phyloP scores from a whole-genome alignment of 2,113 vertebrate species.

The Aleadryas rufinucha region DNA sequence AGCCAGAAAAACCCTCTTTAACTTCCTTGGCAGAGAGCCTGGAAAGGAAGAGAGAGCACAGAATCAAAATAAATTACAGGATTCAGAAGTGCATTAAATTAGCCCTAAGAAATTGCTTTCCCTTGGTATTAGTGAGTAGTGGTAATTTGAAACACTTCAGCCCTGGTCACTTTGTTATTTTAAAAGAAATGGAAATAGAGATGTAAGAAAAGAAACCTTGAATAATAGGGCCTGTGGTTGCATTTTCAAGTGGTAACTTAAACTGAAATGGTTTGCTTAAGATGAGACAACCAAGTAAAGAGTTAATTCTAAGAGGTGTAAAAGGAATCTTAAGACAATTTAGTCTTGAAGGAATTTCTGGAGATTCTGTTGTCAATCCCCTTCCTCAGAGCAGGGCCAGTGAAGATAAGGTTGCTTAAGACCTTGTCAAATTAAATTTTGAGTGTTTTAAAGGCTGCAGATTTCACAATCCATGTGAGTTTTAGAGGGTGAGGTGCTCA shows the following conservation, averaged over 20 bases:
- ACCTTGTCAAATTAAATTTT: neutral
- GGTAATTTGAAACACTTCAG: conserved; percentile 27
- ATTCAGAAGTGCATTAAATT: conserved; percentile 57
- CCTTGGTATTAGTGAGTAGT: conserved; percentile 16
- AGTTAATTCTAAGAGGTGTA: neutral
- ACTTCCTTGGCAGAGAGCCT: conserved; percentile 41
- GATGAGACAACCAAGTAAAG: neutral
- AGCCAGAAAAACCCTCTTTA: conserved; percentile 18
- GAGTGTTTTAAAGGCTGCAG: neutral
- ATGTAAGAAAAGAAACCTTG: neutral
- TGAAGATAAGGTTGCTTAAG: neutral
- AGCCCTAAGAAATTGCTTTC: conserved; percentile 49
- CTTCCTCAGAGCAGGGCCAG: neutral
- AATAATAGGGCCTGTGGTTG: neutral
- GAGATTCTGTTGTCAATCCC: neutral
- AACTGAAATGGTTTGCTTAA: neutral
- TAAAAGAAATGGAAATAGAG: neutral
- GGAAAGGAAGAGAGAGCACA: conserved; percentile 23
- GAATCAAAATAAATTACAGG: conserved; percentile 57
- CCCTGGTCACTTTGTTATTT: neutral
- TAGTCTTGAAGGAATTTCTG: neutral
- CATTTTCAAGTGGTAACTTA: neutral
- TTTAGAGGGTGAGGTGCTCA: neutral
- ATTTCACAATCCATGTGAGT: neutral
- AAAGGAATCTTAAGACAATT: neutral